A percentile compares a stretch with the other conserved stretches of the same genome.
Evolutionary conservation across 2,113 vertebrate genomes (phyloP).

Genomic region (Ivindomyrus marchei): DNA sequence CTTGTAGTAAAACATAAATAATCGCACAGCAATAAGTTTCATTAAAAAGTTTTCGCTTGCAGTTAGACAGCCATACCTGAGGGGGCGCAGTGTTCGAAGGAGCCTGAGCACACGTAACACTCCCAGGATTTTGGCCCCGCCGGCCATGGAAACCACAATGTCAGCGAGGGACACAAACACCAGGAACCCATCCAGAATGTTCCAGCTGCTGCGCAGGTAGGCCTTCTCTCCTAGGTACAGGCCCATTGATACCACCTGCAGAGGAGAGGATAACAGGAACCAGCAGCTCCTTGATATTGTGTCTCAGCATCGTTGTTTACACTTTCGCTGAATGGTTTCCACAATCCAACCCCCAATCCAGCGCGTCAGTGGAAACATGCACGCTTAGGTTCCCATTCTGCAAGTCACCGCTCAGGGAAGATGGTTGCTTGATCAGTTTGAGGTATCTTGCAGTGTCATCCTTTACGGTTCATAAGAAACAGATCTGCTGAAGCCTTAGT

Average conservation of each 20-base stretch:
- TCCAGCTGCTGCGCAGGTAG: conserved; percentile 95
- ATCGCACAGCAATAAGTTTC: not conserved
- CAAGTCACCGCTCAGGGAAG: not conserved
- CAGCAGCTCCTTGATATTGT: not conserved
- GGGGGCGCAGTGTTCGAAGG: conserved; percentile 83
- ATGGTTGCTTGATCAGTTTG: not conserved
- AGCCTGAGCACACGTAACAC: conserved; percentile 87
- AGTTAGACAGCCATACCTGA: conserved; percentile 64
- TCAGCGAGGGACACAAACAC: conserved; percentile 96
- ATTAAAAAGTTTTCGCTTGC: not conserved
- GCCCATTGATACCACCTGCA: conserved; percentile 89
- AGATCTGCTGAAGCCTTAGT: not conserved
- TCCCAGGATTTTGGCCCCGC: conserved; percentile 91
- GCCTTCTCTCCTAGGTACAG: conserved; percentile 87
- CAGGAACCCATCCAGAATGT: conserved; percentile 90
- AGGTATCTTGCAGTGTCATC: not conserved
- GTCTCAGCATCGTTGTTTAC: not conserved
- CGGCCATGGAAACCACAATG: conserved; percentile 94
- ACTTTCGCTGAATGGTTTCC: not conserved
- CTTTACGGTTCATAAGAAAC: not conserved
- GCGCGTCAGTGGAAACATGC: not conserved
- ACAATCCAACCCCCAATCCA: too few relatives aligned
- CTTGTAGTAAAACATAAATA: not conserved
- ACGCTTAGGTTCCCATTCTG: not conserved
- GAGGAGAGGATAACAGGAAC: not conserved